Evolutionary conservation across 2,797 vertebrate species (phyloP).

Genomic region (Brachyalestes nurse): DNA sequence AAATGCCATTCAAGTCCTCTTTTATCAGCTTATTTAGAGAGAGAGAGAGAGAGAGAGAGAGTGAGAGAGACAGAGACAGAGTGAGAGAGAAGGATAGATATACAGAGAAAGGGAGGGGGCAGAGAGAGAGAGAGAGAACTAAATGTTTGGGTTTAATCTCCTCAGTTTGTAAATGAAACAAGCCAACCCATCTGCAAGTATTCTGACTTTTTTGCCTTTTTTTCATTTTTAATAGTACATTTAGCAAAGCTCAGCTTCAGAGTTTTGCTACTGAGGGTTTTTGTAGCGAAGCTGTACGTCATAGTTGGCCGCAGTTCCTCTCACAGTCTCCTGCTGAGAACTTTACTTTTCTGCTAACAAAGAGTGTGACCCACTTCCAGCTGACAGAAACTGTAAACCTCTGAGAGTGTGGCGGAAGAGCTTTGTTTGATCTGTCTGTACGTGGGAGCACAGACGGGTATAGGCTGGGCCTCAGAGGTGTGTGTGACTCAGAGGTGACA

Average conservation of each 20-base stretch:
- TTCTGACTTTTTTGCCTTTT: background rate
- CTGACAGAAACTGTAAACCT: constrained; percentile 15
- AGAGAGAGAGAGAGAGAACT: constrained; percentile 8
- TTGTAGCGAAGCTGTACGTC: constrained; percentile 3
- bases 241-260: background rate
- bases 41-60: background rate
- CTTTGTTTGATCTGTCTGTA: constrained; percentile 20
- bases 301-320: background rate
- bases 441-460: constrained; percentile 28
- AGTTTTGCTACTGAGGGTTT: background rate
- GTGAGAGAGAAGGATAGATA: too few species aligned
- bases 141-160: constrained; percentile 50
- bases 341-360: constrained; percentile 20
- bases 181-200: background rate
- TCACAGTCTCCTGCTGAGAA: background rate
- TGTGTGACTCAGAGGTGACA: constrained; percentile 63
- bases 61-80: constrained; percentile 3
- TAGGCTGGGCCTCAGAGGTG: constrained; percentile 4
- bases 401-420: background rate
- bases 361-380: constrained; percentile 16
- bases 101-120: too few species aligned
- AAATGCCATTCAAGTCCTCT: constrained; percentile 20
- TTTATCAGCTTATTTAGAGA: constrained; percentile 36
- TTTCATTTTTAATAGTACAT: background rate
- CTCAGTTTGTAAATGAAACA: background rate